phyloP scores from a whole-genome alignment of 1,140 invertebrate genomes.

The Lysiphlebus fabarum region DNA sequence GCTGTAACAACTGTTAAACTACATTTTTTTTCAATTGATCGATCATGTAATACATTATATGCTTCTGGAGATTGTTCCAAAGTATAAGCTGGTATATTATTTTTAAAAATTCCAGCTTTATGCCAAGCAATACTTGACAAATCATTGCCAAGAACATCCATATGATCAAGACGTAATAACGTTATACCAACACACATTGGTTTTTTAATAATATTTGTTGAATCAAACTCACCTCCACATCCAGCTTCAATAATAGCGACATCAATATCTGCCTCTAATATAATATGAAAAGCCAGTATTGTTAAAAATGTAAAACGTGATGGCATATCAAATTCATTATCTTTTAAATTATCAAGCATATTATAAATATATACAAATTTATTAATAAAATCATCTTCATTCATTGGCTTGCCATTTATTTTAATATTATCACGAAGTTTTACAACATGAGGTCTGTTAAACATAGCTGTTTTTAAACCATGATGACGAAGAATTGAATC shows the following conservation, averaged over 20 bases:
- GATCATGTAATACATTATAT: slow-evolving; percentile 65
- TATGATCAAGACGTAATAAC: slow-evolving; percentile 89
- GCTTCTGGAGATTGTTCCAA: slow-evolving; percentile 66
- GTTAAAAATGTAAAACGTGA: slow-evolving; percentile 51
- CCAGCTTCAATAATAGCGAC: slow-evolving; percentile 96
- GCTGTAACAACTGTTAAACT: slow-evolving; percentile 61
- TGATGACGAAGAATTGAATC: slow-evolving; percentile 85
- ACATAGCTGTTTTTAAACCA: slow-evolving; percentile 91
- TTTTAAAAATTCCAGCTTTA: slow-evolving; percentile 95
- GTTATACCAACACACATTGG: slow-evolving; percentile 86
- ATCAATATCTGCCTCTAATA: slow-evolving; percentile 83
- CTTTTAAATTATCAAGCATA: slow-evolving; percentile 56
- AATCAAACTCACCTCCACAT: slow-evolving; percentile 92
- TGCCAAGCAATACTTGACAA: slow-evolving; percentile 88
- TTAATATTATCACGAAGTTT: slow-evolving; percentile 89
- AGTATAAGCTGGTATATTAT: slow-evolving; percentile 70
- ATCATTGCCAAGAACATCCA: slow-evolving; percentile 76
- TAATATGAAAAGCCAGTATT: slow-evolving; percentile 86
- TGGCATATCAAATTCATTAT: slow-evolving; percentile 73
- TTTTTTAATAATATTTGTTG: slow-evolving; percentile 86
- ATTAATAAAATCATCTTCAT: slow-evolving; percentile 68
- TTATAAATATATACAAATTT: slow-evolving; percentile 85
- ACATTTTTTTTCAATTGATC: slow-evolving; percentile 68
- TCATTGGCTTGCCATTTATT: slow-evolving; percentile 79
- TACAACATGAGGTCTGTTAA: slow-evolving; percentile 92